Evolutionary conservation across 2,888 invertebrate species (phyloP).

Genomic region (Polymixis lichenea): DNA sequence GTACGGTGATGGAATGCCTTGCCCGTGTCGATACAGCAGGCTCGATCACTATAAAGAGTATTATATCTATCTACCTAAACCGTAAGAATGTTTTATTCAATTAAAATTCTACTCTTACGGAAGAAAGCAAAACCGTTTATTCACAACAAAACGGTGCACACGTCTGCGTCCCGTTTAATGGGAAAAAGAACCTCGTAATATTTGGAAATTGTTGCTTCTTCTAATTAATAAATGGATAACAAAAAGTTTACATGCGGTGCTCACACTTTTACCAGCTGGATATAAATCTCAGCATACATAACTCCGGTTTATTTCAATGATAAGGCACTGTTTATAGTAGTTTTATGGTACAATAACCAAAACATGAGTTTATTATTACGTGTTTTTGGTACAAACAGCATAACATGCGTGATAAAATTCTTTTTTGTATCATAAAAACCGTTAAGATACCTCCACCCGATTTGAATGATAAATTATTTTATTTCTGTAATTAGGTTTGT

Average conservation of each 20-base stretch:
- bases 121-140: neutral
- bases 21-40: no score
- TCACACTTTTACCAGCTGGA: neutral
- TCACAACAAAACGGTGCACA: neutral
- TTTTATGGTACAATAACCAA: conserved; percentile 44
- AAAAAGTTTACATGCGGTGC: conserved; percentile 10
- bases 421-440: neutral
- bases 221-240: conserved; percentile 12
- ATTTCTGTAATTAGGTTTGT: no score
- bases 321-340: conserved; percentile 33
- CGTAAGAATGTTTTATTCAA: neutral
- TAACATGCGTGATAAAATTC: neutral
- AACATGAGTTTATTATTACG: conserved; percentile 21
- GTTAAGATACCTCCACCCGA: neutral
- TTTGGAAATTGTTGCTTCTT: conserved; percentile 9
- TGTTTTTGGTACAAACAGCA: neutral
- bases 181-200: neutral
- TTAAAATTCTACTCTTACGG: neutral
- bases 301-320: conserved; percentile 39
- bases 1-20: no score
- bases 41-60: no score
- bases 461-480: no score
- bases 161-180: neutral
- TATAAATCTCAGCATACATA: conserved; percentile 21
- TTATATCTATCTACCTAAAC: neutral